Base-by-base conservation (phyloP, 2,888 invertebrate species). In the Heliconius sara region DNA sequence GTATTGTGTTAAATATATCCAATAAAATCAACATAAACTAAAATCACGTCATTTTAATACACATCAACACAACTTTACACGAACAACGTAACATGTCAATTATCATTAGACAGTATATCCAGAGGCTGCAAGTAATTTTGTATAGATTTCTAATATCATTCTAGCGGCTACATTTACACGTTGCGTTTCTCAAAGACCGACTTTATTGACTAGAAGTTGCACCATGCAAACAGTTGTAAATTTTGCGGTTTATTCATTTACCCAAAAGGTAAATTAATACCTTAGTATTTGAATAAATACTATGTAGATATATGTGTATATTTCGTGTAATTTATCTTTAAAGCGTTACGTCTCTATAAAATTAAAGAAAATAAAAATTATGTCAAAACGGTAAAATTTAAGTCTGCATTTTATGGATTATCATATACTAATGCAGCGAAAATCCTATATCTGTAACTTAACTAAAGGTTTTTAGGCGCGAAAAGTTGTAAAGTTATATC, bases 91-190 rank as follows among this genome's bases (percentile, higher is more conserved):
- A 72, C 76, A 60, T 77, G 76, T 77, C 52, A 52, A 57, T 68
- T 74, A 78, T 34, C 57, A 68, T 78, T 68, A 68, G 67, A 25
- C 57, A 60, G 67, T 75, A 65, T 75, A 75, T 75, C 75, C 47
- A 75, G 66, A 67, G 67, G 73, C 67, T 74, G 68, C 60, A 43
- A 68, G 78, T 79, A 75, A 79, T 79, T 79, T 79, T 79, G 74
- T 79, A 75, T 67, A 47, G 70, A 74, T 79, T 79, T 79, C 78
- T 79, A 79, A 74, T 75, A 70, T 74, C 27, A 75, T 79, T 67
- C 78, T 79, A 68, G 68, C 68, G 78, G 74, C 78, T 67, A 79
- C 63, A 78, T 79, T 79, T 79, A 74, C 60, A 78, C 67, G 67
- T 63, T 27, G 22, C 66, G 22, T 43, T 47, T 27, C 43, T n/a